Percentiles rank a stretch among this genome's conserved stretches.
Conservation (phyloP, 2,797 vertebrate genomes). For the Onychomys leucogaster region DNA sequence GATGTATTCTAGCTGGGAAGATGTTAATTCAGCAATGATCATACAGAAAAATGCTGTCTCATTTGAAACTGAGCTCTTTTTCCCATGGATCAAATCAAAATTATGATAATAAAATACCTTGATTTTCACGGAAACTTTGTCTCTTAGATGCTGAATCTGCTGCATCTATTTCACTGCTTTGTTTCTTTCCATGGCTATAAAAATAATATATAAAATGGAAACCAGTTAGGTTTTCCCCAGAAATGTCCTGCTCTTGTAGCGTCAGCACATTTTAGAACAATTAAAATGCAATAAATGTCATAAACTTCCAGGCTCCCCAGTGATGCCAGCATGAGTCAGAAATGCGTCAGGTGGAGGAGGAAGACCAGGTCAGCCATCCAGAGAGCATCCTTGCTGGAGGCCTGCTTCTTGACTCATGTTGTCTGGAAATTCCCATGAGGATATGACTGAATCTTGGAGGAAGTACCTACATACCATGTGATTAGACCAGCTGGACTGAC, state of each 20-base stretch:
- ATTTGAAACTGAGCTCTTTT: slow-evolving; percentile 1
- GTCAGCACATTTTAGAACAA: not conserved
- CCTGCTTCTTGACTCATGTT: not conserved
- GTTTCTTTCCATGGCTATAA: not conserved
- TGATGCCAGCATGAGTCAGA: not conserved
- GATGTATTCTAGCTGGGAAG: not conserved
- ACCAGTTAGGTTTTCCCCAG: not conserved
- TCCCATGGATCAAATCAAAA: not conserved
- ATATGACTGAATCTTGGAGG: not conserved
- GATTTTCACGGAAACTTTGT: not conserved
- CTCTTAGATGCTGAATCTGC: not conserved
- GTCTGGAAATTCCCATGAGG: not conserved
- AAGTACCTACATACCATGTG: not conserved
- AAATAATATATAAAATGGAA: slow-evolving; percentile 17
- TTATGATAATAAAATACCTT: not conserved
- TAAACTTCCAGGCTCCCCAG: not conserved
- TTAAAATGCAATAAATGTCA: not conserved
- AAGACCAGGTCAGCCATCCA: not conserved
- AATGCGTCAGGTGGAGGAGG: not conserved
- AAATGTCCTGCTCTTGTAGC: not conserved
- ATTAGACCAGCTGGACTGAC: not conserved
- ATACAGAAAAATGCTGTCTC: not conserved
- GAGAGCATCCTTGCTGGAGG: not conserved
- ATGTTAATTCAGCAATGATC: not conserved
- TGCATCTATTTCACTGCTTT: not conserved